Base-by-base conservation (phyloP, 2,113 vertebrate species). In the Cavia porcellus region DNA sequence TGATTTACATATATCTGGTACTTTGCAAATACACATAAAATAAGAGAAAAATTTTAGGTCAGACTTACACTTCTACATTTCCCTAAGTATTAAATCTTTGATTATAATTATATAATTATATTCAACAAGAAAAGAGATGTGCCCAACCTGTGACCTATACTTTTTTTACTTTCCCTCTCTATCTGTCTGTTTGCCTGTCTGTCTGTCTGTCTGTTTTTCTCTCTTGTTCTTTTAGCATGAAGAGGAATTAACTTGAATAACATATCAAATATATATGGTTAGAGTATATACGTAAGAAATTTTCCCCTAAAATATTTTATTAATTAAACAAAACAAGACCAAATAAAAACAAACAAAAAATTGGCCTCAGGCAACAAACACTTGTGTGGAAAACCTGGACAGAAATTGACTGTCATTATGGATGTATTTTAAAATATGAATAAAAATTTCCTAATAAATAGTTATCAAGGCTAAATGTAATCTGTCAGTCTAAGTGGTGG, bases 361-460 rank as follows among this genome's bases (percentile, higher is more conserved):
- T 35, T 32, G 22, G 17, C 47, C 30, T 17, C 50, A 35, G 47
- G 7, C 35, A 52, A 7, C 30, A 52, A 8, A 52, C 17, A 80
- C 13, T 30, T 52, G 10, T 5, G 10, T 81, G 32, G 50, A 80
- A 80, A 45, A 87, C 30, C 19, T 45, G 5, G 19, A 20, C 7
- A 89, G 42, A 61, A 62, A 13, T 4, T 47, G 22, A 74, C 52
- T 84, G 4, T 80, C 8, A 84, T 4, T 66, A 4, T 74, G 52
- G 84, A 25, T 1, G 35, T 61, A 64, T 20, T 90, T 83, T 79
- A 87, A 0, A 72, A 62, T 86, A 66, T 74, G 5, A 83, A 35
- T 66, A 79, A 42, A 66, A 83, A 80, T n/a, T 83, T 87, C 24
- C 92, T 80, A 88, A 50, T 77, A 38, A 89, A 61, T 75, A 85